These are phyloP conservation scores for Pseudobourletiella spinata DNA, from an alignment of 1,140 invertebrate species.

Conservation along the genomic window DNA sequence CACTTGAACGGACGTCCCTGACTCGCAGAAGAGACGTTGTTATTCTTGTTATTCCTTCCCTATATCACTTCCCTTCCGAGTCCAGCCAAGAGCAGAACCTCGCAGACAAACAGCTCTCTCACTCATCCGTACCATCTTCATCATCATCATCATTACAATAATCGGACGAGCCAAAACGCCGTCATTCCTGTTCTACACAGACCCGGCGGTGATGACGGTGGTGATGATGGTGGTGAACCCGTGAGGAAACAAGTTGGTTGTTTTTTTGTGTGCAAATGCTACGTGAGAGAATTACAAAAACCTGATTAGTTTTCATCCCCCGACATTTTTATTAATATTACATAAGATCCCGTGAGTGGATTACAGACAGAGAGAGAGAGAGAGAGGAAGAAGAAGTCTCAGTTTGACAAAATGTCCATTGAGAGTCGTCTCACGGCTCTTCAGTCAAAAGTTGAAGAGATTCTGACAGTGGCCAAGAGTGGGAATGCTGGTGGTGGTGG, in stretches of 20 bases:
- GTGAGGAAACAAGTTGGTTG: background rate
- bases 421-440: constrained; percentile 29
- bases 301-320: background rate
- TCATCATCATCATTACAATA: too few species aligned
- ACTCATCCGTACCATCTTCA: too few species aligned
- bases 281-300: background rate
- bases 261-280: background rate
- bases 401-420: constrained; percentile 24
- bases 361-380: too few species aligned
- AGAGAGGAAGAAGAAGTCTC: too few species aligned
- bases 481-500: constrained; percentile 7
- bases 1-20: background rate
- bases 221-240: background rate
- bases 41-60: too few species aligned
- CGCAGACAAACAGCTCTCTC: too few species aligned
- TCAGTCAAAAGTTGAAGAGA: constrained; percentile 28
- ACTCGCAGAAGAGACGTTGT: background rate
- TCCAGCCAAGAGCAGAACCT: too few species aligned
- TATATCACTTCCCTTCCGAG: too few species aligned
- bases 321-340: background rate
- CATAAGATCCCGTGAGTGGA: too few species aligned
- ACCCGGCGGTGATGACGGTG: too few species aligned
- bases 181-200: too few species aligned
- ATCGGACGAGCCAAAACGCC: too few species aligned
- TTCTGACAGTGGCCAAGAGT: constrained; percentile 12